A percentile compares a stretch with the other conserved stretches of the same genome.
phyloP scores from a whole-genome alignment of 2,888 invertebrate species.

The Macrostomum cliftonense region DNA sequence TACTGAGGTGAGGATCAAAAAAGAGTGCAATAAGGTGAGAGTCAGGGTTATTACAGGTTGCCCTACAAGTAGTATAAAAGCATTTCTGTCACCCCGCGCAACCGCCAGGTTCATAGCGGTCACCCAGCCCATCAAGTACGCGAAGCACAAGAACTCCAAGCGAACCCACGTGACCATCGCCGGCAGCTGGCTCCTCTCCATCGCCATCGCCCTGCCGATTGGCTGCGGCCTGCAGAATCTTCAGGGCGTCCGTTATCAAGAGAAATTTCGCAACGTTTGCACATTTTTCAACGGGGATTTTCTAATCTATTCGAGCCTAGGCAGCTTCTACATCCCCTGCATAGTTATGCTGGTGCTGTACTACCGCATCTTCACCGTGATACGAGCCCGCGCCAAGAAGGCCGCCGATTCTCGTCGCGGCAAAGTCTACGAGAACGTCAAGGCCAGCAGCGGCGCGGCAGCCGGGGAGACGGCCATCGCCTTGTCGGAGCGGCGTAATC shows the following conservation, averaged over 20 bases:
- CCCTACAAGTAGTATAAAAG: too few relatives aligned
- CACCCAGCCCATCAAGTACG: slow-evolving; percentile 93
- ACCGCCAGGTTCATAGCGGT: slow-evolving; percentile 78
- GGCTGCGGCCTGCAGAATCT: slow-evolving; percentile 70
- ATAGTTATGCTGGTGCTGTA: slow-evolving; percentile 94
- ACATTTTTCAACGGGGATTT: slow-evolving; percentile 93
- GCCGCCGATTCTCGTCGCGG: background rate
- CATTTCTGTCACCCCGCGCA: too few relatives aligned
- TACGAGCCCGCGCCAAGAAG: slow-evolving; percentile 27
- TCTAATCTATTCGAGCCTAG: slow-evolving; percentile 86
- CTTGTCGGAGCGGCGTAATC: background rate
- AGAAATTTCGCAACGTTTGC: slow-evolving; percentile 42
- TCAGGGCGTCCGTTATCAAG: slow-evolving; percentile 14
- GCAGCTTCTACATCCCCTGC: slow-evolving; percentile 95
- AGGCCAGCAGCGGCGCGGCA: background rate
- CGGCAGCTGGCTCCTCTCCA: slow-evolving; percentile 81
- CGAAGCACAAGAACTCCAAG: slow-evolving; percentile 70
- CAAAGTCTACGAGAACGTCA: background rate
- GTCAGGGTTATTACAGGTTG: too few relatives aligned
- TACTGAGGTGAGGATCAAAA: too few relatives aligned
- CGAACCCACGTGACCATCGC: slow-evolving; percentile 83
- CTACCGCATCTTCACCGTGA: slow-evolving; percentile 84
- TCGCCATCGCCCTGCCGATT: slow-evolving; percentile 84
- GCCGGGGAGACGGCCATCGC: background rate
- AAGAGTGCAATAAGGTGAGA: too few relatives aligned